Evolutionary conservation across 2,888 invertebrate species (phyloP), one percentile per base, ranked within the genome.

Genomic region (Epiblema foenella): DNA sequence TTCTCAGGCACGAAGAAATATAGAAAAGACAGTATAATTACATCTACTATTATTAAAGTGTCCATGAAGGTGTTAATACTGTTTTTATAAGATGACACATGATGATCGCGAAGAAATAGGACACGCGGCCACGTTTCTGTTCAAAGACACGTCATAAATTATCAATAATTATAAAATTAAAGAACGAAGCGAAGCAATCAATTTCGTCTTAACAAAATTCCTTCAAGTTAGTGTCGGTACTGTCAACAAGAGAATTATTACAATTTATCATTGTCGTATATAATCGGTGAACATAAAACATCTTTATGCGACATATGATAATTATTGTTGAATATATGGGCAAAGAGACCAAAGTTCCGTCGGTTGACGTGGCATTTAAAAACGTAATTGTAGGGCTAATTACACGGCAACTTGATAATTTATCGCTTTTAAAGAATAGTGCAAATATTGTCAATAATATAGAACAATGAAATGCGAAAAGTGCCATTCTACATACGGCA

Each of bases 271-370:
- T 83, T 75, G 77, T 54, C 76, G 81, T 79, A 78, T 73, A 75
- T 78, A 78, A 83, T 81, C 78, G 78, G 77, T 77, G 75, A 77
- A 66, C 77, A 77, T 82, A 80, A 83, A 78, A 84, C 79, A 81
- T 81, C 76, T 78, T 74, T 69, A 73, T 74, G 70, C 65, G 62
- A 72, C 72, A 76, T 76, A 74, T 76, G 66, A 72, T 83, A 82
- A 84, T 84, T 74, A 75, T 69, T 71, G 72, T 77, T 74, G 77
- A 80, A 81, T 83, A 82, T 81, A 75, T 66, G 62, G 54, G 78
- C 78, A 77, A 77, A 77, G 80, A 81, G 77, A 78, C 74, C 68
- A 67, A 75, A 75, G 74, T 71, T 67, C 67, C 71, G 49, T 66
- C 71, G 65, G 65, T 65, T 18, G 60, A 56, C 58, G 65, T 73